Conservation (phyloP, 2,113 vertebrate genomes). For the Otis tarda region DNA sequence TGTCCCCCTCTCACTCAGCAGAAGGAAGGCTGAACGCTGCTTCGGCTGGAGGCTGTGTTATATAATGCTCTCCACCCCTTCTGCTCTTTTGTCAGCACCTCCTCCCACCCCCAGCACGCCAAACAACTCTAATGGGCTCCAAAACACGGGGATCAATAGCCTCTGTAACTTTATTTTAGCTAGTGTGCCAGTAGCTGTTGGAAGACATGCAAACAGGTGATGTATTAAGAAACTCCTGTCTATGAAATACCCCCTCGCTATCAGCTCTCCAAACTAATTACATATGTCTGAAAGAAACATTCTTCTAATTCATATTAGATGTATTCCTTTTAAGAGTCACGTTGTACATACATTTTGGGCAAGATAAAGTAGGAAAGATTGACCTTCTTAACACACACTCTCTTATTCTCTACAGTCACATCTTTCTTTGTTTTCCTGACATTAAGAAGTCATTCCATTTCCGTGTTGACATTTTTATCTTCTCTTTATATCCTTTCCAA, state of each 20-base stretch:
- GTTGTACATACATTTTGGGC: neutral
- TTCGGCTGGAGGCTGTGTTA: neutral
- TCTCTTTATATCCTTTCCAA: neutral
- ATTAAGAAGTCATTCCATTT: neutral
- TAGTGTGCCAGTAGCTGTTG: neutral
- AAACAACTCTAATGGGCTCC: neutral
- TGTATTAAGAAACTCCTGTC: neutral
- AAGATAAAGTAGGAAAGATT: neutral
- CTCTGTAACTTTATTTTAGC: neutral
- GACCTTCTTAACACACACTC: neutral
- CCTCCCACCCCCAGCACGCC: neutral
- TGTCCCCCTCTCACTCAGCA: neutral
- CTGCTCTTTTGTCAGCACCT: constrained; percentile 26
- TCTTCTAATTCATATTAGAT: neutral
- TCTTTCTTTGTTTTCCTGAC: neutral
- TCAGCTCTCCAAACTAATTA: neutral
- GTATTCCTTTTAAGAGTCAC: neutral
- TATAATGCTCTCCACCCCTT: constrained; percentile 20
- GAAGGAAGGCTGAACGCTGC: constrained; percentile 27
- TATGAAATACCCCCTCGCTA: neutral
- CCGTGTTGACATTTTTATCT: constrained; percentile 19
- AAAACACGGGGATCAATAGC: neutral
- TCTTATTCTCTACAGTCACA: neutral
- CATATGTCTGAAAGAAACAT: constrained; percentile 28
- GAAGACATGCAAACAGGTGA: constrained; percentile 10